These are phyloP conservation scores for Drosophila sp. DNA, from an alignment of 1,140 invertebrate species.

Conservation along the genomic window DNA sequence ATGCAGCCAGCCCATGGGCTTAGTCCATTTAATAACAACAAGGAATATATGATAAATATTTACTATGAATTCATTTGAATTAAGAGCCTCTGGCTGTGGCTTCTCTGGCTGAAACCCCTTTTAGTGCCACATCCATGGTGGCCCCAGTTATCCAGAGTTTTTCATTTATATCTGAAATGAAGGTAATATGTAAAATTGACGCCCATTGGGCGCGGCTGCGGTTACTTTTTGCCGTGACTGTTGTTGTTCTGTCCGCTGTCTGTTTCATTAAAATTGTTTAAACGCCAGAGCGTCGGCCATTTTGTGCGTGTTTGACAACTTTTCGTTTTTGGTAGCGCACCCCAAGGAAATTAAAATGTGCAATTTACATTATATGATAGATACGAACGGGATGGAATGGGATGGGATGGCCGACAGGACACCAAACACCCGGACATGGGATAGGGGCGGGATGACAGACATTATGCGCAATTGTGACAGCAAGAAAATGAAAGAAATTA, in stretches of 20 bases:
- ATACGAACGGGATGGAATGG: neutral
- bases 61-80: no score
- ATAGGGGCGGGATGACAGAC: neutral
- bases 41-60: no score
- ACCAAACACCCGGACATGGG: neutral
- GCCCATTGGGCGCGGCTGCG: conserved; percentile 22
- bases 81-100: no score
- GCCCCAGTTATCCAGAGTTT: no score
- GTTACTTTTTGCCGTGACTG: conserved; percentile 2
- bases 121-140: no score
- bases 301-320: conserved; percentile 54
- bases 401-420: neutral
- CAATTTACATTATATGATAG: conserved; percentile 67
- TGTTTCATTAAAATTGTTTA: conserved; percentile 72
- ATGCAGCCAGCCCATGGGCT: no score
- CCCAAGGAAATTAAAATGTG: conserved; percentile 77
- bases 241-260: conserved; percentile 42
- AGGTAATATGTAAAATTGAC: conserved; percentile 1
- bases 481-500: conserved; percentile 6
- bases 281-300: conserved; percentile 55
- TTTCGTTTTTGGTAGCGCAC: conserved; percentile 40
- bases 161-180: neutral
- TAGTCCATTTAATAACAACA: no score
- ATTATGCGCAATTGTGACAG: conserved; percentile 14
- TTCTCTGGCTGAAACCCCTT: no score